Evolutionary conservation across 2,797 vertebrate genomes (phyloP).

Genomic region (Hippocampus kuda): DNA sequence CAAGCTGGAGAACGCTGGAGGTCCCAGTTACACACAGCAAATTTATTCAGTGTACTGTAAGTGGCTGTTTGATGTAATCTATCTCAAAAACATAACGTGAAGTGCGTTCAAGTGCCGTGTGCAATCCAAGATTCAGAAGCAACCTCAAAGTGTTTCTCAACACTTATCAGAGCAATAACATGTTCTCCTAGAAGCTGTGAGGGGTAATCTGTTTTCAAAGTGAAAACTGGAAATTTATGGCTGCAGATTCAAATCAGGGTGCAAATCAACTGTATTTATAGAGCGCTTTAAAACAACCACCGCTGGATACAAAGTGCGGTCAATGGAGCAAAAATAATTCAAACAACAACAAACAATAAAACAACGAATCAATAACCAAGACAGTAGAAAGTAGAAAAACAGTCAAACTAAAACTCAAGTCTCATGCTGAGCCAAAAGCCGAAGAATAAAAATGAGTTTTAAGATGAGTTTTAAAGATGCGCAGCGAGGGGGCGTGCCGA

Average conservation of each 20-base stretch:
- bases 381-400: too few species aligned
- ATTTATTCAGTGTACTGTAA: slow-evolving; percentile 24
- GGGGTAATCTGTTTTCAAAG: neutral
- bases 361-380: too few species aligned
- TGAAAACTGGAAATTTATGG: neutral
- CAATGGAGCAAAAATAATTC: too few species aligned
- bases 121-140: neutral
- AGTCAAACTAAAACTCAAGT: too few species aligned
- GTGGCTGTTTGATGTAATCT: slow-evolving; percentile 19
- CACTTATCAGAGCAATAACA: neutral
- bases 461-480: too few species aligned
- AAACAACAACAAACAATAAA: too few species aligned
- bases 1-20: slow-evolving; percentile 2
- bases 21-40: slow-evolving; percentile 13
- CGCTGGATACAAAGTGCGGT: too few species aligned
- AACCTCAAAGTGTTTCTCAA: neutral
- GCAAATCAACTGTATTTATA: too few species aligned
- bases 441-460: too few species aligned
- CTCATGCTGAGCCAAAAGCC: too few species aligned
- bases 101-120: neutral
- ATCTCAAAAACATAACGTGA: slow-evolving; percentile 13
- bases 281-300: too few species aligned
- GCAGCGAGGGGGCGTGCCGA: too few species aligned
- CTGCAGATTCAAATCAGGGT: neutral
- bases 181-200: neutral